These are phyloP conservation scores for Leucoma salicis DNA, from an alignment of 2,888 invertebrate species.

Conservation along the genomic window DNA sequence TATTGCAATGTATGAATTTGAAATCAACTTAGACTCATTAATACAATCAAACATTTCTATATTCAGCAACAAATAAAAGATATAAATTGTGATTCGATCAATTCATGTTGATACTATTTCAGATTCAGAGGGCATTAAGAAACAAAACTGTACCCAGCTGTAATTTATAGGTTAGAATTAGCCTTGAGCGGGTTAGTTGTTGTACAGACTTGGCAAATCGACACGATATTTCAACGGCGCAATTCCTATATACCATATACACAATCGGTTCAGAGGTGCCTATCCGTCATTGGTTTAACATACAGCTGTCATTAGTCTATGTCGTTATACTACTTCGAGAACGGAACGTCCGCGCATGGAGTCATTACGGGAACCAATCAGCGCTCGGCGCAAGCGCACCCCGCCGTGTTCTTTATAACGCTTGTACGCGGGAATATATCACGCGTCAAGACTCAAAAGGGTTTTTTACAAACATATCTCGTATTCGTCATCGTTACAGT, in stretches of 20 bases:
- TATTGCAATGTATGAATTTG: too few relatives aligned
- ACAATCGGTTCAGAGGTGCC: conserved; percentile 74
- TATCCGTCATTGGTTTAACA: conserved; percentile 76
- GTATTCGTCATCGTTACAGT: conserved; percentile 78
- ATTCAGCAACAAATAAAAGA: not conserved
- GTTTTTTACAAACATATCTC: conserved; percentile 74
- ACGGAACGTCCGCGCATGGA: conserved; percentile 58
- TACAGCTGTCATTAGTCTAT: conserved; percentile 66
- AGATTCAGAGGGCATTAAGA: conserved; percentile 7
- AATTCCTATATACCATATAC: conserved; percentile 52
- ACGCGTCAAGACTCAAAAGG: conserved; percentile 71
- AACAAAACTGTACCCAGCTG: conserved; percentile 24
- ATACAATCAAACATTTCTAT: too few relatives aligned
- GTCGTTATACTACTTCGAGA: conserved; percentile 55
- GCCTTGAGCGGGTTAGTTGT: conserved; percentile 37
- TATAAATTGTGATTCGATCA: conserved; percentile 9
- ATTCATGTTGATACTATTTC: conserved; percentile 10
- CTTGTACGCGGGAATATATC: conserved; percentile 72
- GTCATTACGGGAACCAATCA: conserved; percentile 71
- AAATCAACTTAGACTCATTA: too few relatives aligned
- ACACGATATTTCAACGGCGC: conserved; percentile 44
- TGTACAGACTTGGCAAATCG: conserved; percentile 42
- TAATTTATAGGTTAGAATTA: conserved; percentile 33
- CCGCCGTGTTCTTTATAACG: conserved; percentile 75
- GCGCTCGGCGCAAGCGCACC: conserved; percentile 66